Percentiles rank a stretch among this genome's conserved stretches.
These are phyloP conservation scores for Thamnophis elegans DNA, from an alignment of 2,797 vertebrate genomes.

Conservation along the genomic window DNA sequence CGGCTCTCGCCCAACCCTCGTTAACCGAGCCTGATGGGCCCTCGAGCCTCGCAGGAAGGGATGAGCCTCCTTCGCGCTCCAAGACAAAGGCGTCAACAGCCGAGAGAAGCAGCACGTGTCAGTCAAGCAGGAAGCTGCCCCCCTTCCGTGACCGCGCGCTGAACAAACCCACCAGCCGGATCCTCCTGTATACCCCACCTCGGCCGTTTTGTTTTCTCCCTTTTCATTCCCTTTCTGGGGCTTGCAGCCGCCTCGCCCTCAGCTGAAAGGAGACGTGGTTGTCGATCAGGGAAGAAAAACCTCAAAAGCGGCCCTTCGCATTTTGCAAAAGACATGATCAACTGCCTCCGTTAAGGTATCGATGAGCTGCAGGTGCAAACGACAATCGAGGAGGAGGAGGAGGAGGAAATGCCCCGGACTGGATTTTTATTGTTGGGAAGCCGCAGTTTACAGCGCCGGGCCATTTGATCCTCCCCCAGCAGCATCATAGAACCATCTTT, in stretches of 20 bases:
- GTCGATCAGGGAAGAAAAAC: background rate
- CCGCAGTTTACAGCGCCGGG: background rate
- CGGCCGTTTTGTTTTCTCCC: background rate
- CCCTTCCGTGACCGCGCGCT: background rate
- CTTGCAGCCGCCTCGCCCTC: background rate
- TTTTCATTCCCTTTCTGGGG: background rate
- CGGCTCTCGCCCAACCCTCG: background rate
- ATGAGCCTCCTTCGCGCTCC: background rate
- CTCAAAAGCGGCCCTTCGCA: background rate
- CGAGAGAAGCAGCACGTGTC: conserved; percentile 13
- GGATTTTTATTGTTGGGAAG: background rate
- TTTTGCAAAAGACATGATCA: background rate
- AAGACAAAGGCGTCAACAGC: conserved; percentile 24
- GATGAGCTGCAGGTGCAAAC: background rate
- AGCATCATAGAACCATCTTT: background rate
- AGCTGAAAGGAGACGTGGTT: too few species aligned
- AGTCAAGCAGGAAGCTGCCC: background rate
- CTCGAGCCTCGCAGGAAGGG: background rate
- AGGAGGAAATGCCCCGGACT: background rate
- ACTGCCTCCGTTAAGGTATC: background rate
- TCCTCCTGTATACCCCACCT: background rate
- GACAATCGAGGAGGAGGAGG: background rate
- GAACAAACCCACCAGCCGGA: background rate
- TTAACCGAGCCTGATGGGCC: background rate
- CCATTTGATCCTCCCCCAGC: background rate